Conservation (phyloP, 1,140 invertebrate species). For the Bicyclus anynana region DNA sequence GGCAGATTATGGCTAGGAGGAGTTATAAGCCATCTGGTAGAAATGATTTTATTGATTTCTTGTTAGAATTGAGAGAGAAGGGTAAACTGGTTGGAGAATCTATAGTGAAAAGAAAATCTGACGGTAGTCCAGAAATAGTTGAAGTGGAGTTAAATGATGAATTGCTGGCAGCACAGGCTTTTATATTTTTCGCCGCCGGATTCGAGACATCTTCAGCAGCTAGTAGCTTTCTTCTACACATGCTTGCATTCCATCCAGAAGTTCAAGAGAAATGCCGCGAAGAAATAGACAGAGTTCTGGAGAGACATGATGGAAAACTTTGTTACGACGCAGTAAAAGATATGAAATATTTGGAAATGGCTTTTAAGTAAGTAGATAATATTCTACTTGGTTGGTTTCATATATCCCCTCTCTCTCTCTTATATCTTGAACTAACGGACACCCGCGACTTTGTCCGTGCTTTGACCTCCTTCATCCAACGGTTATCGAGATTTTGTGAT, state of each 20-base stretch:
- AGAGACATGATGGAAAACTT: slow-evolving; percentile 16
- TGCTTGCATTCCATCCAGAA: slow-evolving; percentile 16
- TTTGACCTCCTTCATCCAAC: too few species aligned
- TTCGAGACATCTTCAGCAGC: slow-evolving; percentile 25
- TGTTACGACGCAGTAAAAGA: slow-evolving; percentile 20
- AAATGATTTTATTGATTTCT: slow-evolving; percentile 28
- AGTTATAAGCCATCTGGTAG: slow-evolving; percentile 16
- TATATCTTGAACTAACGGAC: too few species aligned
- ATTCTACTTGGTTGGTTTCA: too few species aligned
- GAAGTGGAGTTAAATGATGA: slow-evolving; percentile 17
- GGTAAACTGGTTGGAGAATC: slow-evolving; percentile 19
- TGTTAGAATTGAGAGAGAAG: slow-evolving; percentile 21
- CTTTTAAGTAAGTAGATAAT: slow-evolving; percentile 19
- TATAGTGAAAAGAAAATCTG: slow-evolving; percentile 5
- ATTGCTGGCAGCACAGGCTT: slow-evolving; percentile 18
- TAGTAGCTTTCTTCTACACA: slow-evolving; percentile 12
- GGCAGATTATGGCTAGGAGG: slow-evolving; percentile 14
- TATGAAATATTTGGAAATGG: slow-evolving; percentile 23
- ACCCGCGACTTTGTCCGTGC: too few species aligned
- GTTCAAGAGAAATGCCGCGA: slow-evolving; percentile 7
- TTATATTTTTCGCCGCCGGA: slow-evolving; percentile 21
- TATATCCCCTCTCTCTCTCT: too few species aligned
- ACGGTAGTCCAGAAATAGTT: slow-evolving; percentile 13
- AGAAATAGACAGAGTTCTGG: slow-evolving; percentile 17
- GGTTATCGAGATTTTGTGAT: too few species aligned